Conservation (phyloP, 2,888 invertebrate species). For the Nomada fabriciana region DNA sequence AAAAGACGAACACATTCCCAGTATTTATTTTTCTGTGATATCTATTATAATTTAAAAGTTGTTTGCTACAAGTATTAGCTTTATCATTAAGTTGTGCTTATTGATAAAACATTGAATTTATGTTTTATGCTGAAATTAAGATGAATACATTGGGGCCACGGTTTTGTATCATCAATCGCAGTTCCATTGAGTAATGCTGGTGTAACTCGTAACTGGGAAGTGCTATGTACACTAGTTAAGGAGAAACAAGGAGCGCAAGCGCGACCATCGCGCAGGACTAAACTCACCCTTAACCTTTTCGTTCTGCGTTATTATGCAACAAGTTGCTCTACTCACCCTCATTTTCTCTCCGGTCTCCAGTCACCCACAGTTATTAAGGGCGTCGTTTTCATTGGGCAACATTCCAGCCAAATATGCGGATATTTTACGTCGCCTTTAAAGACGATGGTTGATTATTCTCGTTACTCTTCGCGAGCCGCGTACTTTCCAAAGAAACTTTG, state of each 20-base stretch:
- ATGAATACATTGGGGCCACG: not conserved
- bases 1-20: too few relatives aligned
- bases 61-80: too few relatives aligned
- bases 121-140: too few relatives aligned
- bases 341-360: constrained; percentile 51
- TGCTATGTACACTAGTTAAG: constrained; percentile 25
- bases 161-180: not conserved
- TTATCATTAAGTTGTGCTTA: too few relatives aligned
- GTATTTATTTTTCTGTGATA: too few relatives aligned
- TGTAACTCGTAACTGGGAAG: constrained; percentile 4
- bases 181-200: not conserved
- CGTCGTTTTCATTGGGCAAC: constrained; percentile 61
- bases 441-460: constrained; percentile 46
- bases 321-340: constrained; percentile 74
- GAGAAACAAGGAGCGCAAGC: constrained; percentile 59
- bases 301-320: constrained; percentile 77
- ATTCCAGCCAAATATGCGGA: constrained; percentile 38
- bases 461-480: not conserved
- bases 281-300: constrained; percentile 65
- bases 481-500: not conserved
- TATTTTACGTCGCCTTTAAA: constrained; percentile 50
- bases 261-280: constrained; percentile 65
- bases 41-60: too few relatives aligned
- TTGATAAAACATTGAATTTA: too few relatives aligned
- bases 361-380: constrained; percentile 66